Evolutionary conservation across 2,113 vertebrate genomes (phyloP), one percentile per base, ranked within the genome.

Genomic region (Boulengerochromis microlepis): DNA sequence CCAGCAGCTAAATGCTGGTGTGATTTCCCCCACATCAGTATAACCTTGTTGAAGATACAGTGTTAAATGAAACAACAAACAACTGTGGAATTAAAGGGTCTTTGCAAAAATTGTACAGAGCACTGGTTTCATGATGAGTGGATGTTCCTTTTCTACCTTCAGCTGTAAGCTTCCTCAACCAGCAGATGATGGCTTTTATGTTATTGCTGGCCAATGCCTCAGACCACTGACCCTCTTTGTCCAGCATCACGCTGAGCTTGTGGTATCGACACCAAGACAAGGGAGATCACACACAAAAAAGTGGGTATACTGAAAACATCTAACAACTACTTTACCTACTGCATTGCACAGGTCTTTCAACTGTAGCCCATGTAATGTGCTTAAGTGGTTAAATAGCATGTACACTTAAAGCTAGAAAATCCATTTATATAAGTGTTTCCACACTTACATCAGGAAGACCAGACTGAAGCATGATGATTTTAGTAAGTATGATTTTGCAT

Each of bases 131-230:
- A 45, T 24, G 8, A 15, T 11, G 6, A 9, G n/a, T 8, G 57
- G 18, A 85, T 47, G 16, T 3, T 15, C 6, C 10, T 52, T 7
- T 22, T 26, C 52, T 86, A 93, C 95, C 93, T 91, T 92, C 83
- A 80, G 52, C 80, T 29, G 57, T 83, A 8, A 94, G 66, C 38
- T 3, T 80, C 35, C 19, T 66, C 5, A 94, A 45, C 82, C 90
- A 93, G 56, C 66, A 11, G 47, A 92, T 86, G 61, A 96, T 92
- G 66, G 47, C 81, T 82, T 56, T 91, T 24, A 95, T 81, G 87
- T 93, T 92, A 90, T 95, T 94, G 74, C 29, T 66, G 22, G 82
- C 82, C 83, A 96, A 78, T 15, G 90, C 93, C 56, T 93, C 85
- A 10, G 90, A 88, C 95, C 95, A 95, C 71, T 80, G 82, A 3